These are phyloP conservation scores for Xenopus petersii DNA, from an alignment of 2,797 vertebrate species.

Conservation along the genomic window DNA sequence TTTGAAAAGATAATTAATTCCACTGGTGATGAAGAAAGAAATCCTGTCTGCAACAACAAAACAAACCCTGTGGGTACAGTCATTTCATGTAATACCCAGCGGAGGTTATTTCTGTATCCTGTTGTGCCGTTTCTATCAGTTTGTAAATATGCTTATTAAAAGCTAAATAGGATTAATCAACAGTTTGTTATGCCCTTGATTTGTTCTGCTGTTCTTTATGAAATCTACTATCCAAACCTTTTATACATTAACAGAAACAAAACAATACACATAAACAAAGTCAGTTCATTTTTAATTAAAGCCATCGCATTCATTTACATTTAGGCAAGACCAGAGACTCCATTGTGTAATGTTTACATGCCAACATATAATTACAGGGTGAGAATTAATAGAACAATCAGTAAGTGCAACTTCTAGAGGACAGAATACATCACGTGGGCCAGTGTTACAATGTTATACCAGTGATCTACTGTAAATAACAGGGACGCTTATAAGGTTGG, in stretches of 20 bases:
- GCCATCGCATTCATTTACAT: slow-evolving; percentile 27
- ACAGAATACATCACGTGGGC: neutral
- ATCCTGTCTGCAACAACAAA: neutral
- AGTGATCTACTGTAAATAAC: no score
- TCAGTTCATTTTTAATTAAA: slow-evolving; percentile 35
- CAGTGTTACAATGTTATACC: no score
- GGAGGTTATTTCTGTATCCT: neutral
- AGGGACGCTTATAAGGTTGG: no score
- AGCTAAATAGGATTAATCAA: no score
- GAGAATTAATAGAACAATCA: slow-evolving; percentile 9
- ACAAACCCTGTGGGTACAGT: neutral
- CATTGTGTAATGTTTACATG: slow-evolving; percentile 23
- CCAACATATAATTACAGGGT: neutral
- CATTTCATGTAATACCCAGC: neutral
- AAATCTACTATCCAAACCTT: no score
- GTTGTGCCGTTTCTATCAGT: neutral
- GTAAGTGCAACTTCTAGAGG: slow-evolving; percentile 40
- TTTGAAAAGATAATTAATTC: no score
- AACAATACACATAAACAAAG: neutral
- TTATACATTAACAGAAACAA: neutral
- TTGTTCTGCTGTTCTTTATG: neutral
- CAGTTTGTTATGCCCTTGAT: no score
- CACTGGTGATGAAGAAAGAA: neutral
- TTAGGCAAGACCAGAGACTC: slow-evolving; percentile 24
- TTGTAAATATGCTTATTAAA: neutral